Percentiles rank a stretch among this genome's conserved stretches.
Evolutionary conservation across 2,113 vertebrate species (phyloP).

Genomic region (Bombycilla garrulus): DNA sequence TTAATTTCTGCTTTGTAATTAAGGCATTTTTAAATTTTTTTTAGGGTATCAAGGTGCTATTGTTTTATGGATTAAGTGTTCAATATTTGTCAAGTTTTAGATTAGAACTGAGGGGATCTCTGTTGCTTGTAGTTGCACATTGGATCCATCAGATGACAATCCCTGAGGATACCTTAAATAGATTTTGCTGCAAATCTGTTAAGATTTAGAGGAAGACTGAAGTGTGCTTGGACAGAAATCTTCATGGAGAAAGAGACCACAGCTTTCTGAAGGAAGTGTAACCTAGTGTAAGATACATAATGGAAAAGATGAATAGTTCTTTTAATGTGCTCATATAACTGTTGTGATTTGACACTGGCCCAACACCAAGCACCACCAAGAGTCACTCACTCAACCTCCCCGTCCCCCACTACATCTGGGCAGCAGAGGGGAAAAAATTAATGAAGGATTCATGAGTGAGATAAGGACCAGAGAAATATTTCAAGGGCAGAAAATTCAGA

Average conservation of each 20-base stretch:
- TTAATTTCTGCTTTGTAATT: neutral
- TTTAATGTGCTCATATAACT: neutral
- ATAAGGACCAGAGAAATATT: neutral
- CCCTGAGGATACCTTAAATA: neutral
- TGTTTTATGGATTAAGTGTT: neutral
- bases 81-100: neutral
- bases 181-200: neutral
- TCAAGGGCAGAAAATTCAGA: neutral
- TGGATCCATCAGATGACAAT: neutral
- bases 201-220: neutral
- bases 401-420: no score
- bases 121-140: neutral
- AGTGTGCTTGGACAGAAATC: neutral
- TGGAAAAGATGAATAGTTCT: neutral
- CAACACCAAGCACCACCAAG: no score
- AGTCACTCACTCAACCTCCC: neutral
- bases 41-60: neutral
- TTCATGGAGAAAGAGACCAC: neutral
- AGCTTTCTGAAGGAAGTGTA: neutral
- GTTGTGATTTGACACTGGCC: neutral
- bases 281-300: fast-evolving
- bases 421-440: neutral
- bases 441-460: neutral
- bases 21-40: neutral
- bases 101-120: neutral